Percentiles rank a stretch among this genome's conserved stretches.
Conservation (phyloP, 53 echinoderm and acorn worm genomes). For the Hippasteria phrygiana region DNA sequence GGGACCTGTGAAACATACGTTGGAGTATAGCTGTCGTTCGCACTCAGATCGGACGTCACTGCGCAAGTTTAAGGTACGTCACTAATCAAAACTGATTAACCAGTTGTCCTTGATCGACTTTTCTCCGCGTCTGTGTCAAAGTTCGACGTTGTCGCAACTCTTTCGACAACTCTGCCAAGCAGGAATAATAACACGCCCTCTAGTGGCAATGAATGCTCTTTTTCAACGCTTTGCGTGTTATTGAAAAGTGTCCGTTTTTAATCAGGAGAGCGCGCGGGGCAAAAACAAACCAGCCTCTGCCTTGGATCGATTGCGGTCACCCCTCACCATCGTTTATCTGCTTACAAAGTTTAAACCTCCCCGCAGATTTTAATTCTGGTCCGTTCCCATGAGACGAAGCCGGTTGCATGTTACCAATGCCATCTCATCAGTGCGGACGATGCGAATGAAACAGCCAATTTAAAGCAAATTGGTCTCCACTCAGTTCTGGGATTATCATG, state of each 20-base stretch:
- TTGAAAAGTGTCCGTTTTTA: background rate
- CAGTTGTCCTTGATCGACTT: too few relatives aligned
- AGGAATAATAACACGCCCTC: too few relatives aligned
- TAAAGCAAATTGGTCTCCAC: slow-evolving; percentile 28
- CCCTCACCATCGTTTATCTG: background rate
- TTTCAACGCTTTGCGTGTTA: too few relatives aligned
- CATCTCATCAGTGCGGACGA: background rate
- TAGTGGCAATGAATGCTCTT: too few relatives aligned
- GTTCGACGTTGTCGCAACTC: too few relatives aligned
- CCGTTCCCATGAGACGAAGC: background rate
- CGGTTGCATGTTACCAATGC: background rate
- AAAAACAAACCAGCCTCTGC: background rate
- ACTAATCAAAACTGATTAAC: too few relatives aligned
- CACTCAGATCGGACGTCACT: too few relatives aligned
- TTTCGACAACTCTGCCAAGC: too few relatives aligned
- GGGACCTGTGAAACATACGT: too few relatives aligned
- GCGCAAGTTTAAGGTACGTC: too few relatives aligned
- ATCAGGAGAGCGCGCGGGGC: background rate
- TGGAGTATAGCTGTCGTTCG: too few relatives aligned
- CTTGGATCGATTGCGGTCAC: background rate
- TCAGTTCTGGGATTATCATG: background rate
- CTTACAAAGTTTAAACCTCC: background rate
- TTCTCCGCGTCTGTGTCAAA: too few relatives aligned
- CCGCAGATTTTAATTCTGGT: background rate
- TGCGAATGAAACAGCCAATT: slow-evolving; percentile 39